phyloP scores from a whole-genome alignment of 2,888 invertebrate species.

The Pherbina coryleti region DNA sequence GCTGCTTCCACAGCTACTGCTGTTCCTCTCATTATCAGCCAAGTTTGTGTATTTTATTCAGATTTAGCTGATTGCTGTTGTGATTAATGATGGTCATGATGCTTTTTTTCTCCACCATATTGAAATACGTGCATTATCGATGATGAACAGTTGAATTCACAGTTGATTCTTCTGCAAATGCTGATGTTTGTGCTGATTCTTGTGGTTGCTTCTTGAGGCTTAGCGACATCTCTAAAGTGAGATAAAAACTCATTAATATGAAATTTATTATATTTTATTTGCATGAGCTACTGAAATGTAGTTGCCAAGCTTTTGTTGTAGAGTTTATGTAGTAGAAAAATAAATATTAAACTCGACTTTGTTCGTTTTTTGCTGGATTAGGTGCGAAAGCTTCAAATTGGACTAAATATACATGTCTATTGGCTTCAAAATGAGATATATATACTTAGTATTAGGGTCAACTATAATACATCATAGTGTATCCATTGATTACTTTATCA shows the following conservation, averaged over 20 bases:
- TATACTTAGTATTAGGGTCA: too few species aligned
- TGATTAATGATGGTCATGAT: constrained; percentile 60
- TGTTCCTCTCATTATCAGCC: constrained; percentile 22
- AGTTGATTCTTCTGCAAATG: background rate
- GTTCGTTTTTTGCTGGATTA: background rate
- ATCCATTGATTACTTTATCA: too few species aligned
- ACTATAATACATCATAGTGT: too few species aligned
- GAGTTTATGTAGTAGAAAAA: background rate
- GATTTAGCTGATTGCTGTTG: constrained; percentile 60
- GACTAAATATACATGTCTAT: too few species aligned
- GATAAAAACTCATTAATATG: constrained; percentile 30
- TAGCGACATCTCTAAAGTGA: background rate
- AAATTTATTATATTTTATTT: constrained; percentile 25
- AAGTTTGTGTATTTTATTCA: constrained; percentile 38
- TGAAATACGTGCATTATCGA: constrained; percentile 25
- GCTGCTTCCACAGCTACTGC: background rate
- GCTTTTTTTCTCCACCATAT: background rate
- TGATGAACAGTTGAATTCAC: constrained; percentile 3
- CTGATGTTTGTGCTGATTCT: background rate
- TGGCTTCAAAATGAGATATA: too few species aligned
- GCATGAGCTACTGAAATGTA: constrained; percentile 1
- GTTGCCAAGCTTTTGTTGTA: constrained; percentile 14
- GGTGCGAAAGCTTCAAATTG: too few species aligned
- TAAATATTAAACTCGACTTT: background rate
- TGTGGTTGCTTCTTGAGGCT: background rate